Base-by-base conservation (phyloP, 2,113 vertebrate genomes). In the Sphyrna mokarran region DNA sequence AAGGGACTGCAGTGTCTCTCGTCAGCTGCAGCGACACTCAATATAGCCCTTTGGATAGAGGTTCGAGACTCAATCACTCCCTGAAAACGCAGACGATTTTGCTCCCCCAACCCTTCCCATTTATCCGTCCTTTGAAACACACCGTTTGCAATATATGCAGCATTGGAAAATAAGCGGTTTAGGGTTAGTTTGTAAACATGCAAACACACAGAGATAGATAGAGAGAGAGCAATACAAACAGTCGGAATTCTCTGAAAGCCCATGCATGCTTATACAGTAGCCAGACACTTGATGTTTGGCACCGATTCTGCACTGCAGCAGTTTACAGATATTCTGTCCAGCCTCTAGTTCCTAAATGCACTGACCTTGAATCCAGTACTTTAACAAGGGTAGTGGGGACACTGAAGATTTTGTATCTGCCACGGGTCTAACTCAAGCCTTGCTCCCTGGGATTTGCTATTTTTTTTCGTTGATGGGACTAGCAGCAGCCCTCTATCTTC, bases 331-430 rank as follows among this genome's bases (percentile, higher is more conserved):
- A 33, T 69, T 89, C 2, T 2, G 3, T 29, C 11, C 29, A 29
- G 2, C 48, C 61, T 11, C 61, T 26, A n/a, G 18, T 70, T 70
- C 93, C 37, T 43, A 22, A 33, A 68, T 68, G 23, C 9, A 72
- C 68, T 95, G 40, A 95, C 94, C 94, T 95, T 95, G 40, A 72
- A 48, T 95, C 68, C 94, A 95, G 94, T 22, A 48, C 13, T 20
- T 69, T 40, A 37, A n/a, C 33, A 37, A 68, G 33, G 66, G 63
- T 22, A n/a, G 4, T 54, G 94, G 69, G 54, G 11, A 33, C 23
- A 76, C 69, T 54, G 40, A n/a, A 66, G 63, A 8, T 22, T 63
- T 66, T 68, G 4, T 22, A 10, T 5, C 33, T 68, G n/a, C 91
- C 91, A 40, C 26, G 0, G 23, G 18, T 69, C 66, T 70, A 43